phyloP scores from a whole-genome alignment of 2,888 invertebrate species.

The Lasius fuliginosus region DNA sequence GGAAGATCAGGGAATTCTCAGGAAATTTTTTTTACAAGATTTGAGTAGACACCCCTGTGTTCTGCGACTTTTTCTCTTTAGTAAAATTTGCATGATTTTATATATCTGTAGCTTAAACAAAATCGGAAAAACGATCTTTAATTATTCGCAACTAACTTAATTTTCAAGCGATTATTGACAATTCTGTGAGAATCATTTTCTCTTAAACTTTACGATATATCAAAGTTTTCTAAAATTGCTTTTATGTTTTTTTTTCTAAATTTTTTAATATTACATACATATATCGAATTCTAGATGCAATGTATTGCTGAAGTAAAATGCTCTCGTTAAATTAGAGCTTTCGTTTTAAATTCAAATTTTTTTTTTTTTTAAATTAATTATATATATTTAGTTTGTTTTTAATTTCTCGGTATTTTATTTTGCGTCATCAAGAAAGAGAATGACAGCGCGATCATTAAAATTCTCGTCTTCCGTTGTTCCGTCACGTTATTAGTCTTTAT shows the following conservation, averaged over 20 bases:
- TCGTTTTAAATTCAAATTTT: not conserved
- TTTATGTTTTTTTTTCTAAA: too few species aligned
- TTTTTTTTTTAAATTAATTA: constrained; percentile 1
- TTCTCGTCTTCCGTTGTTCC: not conserved
- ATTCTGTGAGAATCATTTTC: not conserved
- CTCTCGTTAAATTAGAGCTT: too few species aligned
- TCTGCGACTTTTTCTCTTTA: too few species aligned
- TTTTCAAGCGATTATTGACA: too few species aligned
- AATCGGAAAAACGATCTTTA: too few species aligned
- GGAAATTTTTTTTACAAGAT: too few species aligned
- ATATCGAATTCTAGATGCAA: not conserved
- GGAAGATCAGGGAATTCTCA: too few species aligned
- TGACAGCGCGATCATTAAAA: not conserved
- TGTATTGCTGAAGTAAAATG: not conserved
- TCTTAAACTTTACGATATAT: not conserved
- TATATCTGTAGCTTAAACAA: not conserved
- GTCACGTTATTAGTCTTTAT: not conserved
- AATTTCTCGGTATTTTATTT: not conserved
- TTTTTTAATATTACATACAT: too few species aligned
- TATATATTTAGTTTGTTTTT: not conserved
- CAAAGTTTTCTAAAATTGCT: not conserved
- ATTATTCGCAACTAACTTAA: too few species aligned
- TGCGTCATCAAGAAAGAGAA: not conserved
- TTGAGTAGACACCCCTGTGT: too few species aligned
- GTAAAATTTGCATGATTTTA: not conserved